Conservation (phyloP, 2,113 vertebrate genomes). For the Oxygymnocypris stewartii region DNA sequence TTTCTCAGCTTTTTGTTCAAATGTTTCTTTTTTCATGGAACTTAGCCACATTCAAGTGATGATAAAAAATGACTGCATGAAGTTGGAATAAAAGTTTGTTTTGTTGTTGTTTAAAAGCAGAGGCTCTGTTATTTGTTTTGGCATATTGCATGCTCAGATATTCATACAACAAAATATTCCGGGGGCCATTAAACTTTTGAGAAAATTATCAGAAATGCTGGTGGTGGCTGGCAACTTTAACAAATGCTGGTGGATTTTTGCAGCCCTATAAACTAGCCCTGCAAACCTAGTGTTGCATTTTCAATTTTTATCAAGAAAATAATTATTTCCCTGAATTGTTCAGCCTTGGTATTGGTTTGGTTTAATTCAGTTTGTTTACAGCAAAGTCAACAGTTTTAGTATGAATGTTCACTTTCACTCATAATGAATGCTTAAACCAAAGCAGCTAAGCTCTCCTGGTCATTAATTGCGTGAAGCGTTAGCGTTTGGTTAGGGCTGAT, state of each 20-base stretch:
- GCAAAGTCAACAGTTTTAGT: conserved; percentile 23
- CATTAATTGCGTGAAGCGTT: conserved; percentile 51
- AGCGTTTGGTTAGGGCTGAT: conserved; percentile 45
- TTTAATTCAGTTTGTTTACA: conserved; percentile 4
- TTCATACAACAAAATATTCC: not conserved
- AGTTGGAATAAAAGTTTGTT: not conserved
- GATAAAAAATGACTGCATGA: not conserved
- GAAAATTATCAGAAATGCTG: not conserved
- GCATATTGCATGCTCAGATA: not conserved
- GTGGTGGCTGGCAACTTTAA: not conserved
- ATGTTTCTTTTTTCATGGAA: too few species aligned
- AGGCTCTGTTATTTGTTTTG: not conserved
- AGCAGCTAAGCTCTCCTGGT: conserved; percentile 49
- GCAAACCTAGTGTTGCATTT: not conserved
- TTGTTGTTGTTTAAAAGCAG: too few species aligned
- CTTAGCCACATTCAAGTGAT: not conserved
- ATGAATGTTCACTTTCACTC: conserved; percentile 60
- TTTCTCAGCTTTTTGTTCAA: too few species aligned
- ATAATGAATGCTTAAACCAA: conserved; percentile 70
- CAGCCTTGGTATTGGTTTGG: not conserved
- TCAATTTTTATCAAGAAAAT: not conserved
- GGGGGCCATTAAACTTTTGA: not conserved
- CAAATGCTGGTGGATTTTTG: not conserved
- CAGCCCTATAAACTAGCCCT: not conserved
- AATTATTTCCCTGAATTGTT: not conserved